Percentiles rank a stretch among this genome's conserved stretches.
These are phyloP conservation scores for Drosophila subquinaria DNA, from an alignment of 2,888 invertebrate species.

Conservation along the genomic window DNA sequence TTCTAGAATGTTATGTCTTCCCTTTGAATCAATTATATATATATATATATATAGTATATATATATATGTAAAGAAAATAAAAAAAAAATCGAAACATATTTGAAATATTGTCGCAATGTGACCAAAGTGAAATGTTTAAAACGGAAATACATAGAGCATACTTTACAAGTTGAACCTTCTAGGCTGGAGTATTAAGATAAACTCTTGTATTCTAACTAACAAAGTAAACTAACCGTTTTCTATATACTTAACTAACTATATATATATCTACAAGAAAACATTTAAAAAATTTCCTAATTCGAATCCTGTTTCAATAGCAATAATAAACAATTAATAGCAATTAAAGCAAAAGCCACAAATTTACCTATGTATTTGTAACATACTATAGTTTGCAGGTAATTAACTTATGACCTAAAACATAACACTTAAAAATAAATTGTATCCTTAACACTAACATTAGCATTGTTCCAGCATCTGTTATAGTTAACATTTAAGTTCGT, in stretches of 20 bases:
- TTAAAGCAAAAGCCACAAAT: slow-evolving; percentile 56
- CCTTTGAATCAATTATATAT: slow-evolving; percentile 75
- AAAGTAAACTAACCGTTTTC: slow-evolving; percentile 2
- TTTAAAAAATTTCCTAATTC: slow-evolving; percentile 43
- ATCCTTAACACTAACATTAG: slow-evolving; percentile 30
- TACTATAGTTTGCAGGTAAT: slow-evolving; percentile 61
- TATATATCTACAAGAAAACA: not conserved
- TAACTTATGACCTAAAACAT: slow-evolving; percentile 40
- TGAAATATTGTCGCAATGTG: slow-evolving; percentile 33
- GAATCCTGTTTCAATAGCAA: slow-evolving; percentile 52
- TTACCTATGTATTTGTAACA: slow-evolving; percentile 43
- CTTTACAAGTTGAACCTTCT: slow-evolving; percentile 16
- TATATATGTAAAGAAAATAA: slow-evolving; percentile 20
- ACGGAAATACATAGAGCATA: slow-evolving; percentile 1
- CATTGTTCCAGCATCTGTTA: slow-evolving; percentile 42
- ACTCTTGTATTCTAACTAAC: slow-evolving; percentile 13
- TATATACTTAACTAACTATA: slow-evolving; percentile 6
- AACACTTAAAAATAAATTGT: slow-evolving; percentile 27
- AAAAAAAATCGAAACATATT: slow-evolving; percentile 28
- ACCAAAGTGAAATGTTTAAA: slow-evolving; percentile 35
- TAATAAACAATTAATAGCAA: slow-evolving; percentile 37
- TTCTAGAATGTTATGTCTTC: slow-evolving; percentile 81
- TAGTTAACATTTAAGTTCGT: slow-evolving; percentile 53
- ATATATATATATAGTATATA: slow-evolving; percentile 28
- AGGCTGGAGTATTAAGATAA: slow-evolving; percentile 13